Conservation (phyloP, 2,797 vertebrate species). For the Astyanax mexicanus region DNA sequence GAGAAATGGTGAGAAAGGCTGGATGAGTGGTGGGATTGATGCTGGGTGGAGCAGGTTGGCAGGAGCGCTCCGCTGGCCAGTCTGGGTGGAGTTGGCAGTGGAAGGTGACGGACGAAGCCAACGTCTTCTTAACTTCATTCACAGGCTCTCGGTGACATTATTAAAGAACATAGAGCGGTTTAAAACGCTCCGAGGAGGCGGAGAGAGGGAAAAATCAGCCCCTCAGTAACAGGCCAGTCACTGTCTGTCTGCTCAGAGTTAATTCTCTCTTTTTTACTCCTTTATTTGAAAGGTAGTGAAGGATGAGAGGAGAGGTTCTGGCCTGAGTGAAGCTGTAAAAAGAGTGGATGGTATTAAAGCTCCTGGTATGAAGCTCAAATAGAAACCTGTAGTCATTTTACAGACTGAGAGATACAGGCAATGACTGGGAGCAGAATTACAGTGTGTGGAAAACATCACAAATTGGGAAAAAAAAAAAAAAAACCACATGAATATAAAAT, state of each 20-base stretch:
- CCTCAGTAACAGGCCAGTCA: conserved; percentile 20
- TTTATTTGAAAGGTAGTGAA: conserved; percentile 42
- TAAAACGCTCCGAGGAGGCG: conserved; percentile 47
- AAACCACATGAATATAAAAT: too few relatives aligned
- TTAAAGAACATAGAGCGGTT: conserved; percentile 63
- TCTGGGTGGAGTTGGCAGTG: conserved; percentile 66
- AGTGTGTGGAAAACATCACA: too few relatives aligned
- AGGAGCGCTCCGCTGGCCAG: conserved; percentile 1
- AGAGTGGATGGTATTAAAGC: conserved; percentile 12
- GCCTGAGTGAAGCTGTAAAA: conserved; percentile 23
- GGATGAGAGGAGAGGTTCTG: conserved; percentile 21
- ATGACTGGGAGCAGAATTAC: too few relatives aligned
- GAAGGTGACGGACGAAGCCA: conserved; percentile 54
- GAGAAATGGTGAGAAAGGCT: conserved; percentile 41
- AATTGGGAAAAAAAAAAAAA: too few relatives aligned
- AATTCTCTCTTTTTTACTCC: conserved; percentile 23
- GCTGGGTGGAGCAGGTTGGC: conserved; percentile 44
- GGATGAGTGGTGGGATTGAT: conserved; percentile 36
- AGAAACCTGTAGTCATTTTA: conserved; percentile 3
- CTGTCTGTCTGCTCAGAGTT: conserved; percentile 49
- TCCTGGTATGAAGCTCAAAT: conserved; percentile 14
- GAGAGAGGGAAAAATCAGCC: conserved; percentile 2
- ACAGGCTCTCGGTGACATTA: conserved; percentile 74
- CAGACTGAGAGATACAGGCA: not conserved
- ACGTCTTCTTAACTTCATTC: conserved; percentile 75